Evolutionary conservation across 2,797 vertebrate species (phyloP), one percentile per base, ranked within the genome.

Genomic region (Tenualosa ilisha): DNA sequence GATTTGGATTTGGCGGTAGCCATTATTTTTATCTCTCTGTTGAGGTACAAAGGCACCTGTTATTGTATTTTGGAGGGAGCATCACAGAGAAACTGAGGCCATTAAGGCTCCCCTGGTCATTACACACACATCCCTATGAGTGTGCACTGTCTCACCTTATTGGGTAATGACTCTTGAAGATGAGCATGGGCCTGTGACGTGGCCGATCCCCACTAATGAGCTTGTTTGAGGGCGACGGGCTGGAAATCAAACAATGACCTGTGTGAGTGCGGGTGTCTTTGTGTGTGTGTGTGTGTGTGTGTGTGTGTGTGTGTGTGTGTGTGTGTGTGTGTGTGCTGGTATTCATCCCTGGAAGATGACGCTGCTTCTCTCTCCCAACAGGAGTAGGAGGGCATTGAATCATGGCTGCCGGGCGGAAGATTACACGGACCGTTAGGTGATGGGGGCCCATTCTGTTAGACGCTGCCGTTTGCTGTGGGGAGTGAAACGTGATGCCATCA

Each of bases 81-180:
- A 65, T 65, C 63, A 65, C 1, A 65, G 8, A 31, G 26, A 26
- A 31, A 24, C 63, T 3, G 11, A 31, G n/a, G 24, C 24, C 65
- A 72, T 72, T 72, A 72, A 17, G 65, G 3, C 26, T 3, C 65
- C 13, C 65, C 65, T 37, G 12, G 65, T 17, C 65, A 72, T 72
- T 37, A 72, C 11, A 72, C 65, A 37, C 65, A 72, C 65, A 72
- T 72, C 65, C 26, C 26, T 15, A 11, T 6, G 65, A 72, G 65
- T 37, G 65, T 26, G 24, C 26, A 72, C 12, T 15, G 31, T 92
- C 84, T 89, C 81, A n/a, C 37, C 83, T 92, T 84, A 90, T 93
- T 92, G 88, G 61, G 89, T 91, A 91, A 91, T 90, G 88, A 91
- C 85, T 87, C 87, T 92, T 88, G 89, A 89, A 88, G 84, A 86